Percentiles rank a stretch among this genome's conserved stretches.
phyloP scores from a whole-genome alignment of 2,888 invertebrate species.

The Tanypteryx hageni region DNA sequence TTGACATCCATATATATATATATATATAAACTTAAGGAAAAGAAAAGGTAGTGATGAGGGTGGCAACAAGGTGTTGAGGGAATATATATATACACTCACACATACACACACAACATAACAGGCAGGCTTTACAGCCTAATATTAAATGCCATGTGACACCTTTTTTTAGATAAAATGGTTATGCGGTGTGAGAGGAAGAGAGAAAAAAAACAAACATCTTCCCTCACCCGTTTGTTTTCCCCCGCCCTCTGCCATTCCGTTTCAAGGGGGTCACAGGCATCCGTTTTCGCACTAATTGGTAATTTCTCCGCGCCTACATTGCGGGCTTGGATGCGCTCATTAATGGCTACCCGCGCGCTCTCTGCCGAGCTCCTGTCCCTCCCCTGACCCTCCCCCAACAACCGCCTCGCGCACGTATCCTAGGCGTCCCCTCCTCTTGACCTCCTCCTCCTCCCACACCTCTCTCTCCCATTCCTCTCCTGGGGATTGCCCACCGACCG shows the following conservation, averaged over 20 bases:
- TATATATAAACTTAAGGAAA: too few relatives aligned
- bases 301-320: constrained; percentile 16
- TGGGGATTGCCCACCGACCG: not conserved
- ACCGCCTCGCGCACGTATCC: too few relatives aligned
- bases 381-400: not conserved
- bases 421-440: not conserved
- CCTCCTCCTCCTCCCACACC: not conserved
- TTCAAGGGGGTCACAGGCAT: constrained; percentile 24
- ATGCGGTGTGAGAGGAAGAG: not conserved
- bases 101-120: too few relatives aligned
- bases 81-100: too few relatives aligned
- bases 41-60: too few relatives aligned
- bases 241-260: not conserved
- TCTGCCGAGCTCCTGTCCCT: not conserved
- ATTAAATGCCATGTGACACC: too few relatives aligned
- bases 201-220: not conserved
- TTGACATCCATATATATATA: too few relatives aligned
- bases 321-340: constrained; percentile 18
- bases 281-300: constrained; percentile 32
- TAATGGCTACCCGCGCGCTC: constrained; percentile 1
- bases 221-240: not conserved
- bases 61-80: too few relatives aligned
- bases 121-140: too few relatives aligned
- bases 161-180: too few relatives aligned
- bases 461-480: not conserved